A percentile compares a stretch with the other conserved stretches of the same genome.
phyloP scores from a whole-genome alignment of 2,888 invertebrate species.

The Anarsia innoxiella region DNA sequence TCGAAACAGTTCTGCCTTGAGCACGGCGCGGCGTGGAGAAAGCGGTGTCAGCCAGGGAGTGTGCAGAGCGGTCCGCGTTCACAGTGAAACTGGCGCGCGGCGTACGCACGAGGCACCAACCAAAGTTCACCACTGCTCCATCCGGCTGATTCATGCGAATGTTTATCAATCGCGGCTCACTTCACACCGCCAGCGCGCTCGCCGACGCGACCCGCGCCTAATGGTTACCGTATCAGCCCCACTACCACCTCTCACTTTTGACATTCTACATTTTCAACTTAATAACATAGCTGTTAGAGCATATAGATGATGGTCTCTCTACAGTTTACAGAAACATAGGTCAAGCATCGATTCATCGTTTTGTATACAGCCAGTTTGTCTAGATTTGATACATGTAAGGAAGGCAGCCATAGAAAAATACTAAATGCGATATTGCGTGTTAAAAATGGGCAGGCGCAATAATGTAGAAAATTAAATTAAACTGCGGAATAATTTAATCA shows the following conservation, averaged over 20 bases:
- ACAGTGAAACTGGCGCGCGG: slow-evolving; percentile 22
- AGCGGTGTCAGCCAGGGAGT: slow-evolving; percentile 25
- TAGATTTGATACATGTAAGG: too few relatives aligned
- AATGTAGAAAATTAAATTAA: slow-evolving; percentile 5
- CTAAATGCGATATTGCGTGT: too few relatives aligned
- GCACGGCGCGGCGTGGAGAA: slow-evolving; percentile 45
- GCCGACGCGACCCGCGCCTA: background rate
- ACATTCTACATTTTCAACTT: background rate
- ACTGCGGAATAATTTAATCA: slow-evolving; percentile 22
- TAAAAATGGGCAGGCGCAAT: too few relatives aligned
- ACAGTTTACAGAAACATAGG: too few relatives aligned
- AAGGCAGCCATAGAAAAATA: too few relatives aligned
- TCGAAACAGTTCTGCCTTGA: slow-evolving; percentile 62
- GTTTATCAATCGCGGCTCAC: slow-evolving; percentile 41
- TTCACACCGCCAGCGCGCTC: slow-evolving; percentile 34
- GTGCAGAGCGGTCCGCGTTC: slow-evolving; percentile 24
- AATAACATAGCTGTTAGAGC: too few relatives aligned
- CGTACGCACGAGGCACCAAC: slow-evolving; percentile 21
- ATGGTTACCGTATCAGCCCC: background rate
- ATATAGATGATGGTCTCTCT: too few relatives aligned
- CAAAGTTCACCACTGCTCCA: slow-evolving; percentile 19
- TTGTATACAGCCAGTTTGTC: too few relatives aligned
- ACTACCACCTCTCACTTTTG: background rate
- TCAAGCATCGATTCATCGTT: too few relatives aligned
- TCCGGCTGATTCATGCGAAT: slow-evolving; percentile 34